Evolutionary conservation across 2,113 vertebrate genomes (phyloP).

Genomic region (Corynorhinus townsendii): DNA sequence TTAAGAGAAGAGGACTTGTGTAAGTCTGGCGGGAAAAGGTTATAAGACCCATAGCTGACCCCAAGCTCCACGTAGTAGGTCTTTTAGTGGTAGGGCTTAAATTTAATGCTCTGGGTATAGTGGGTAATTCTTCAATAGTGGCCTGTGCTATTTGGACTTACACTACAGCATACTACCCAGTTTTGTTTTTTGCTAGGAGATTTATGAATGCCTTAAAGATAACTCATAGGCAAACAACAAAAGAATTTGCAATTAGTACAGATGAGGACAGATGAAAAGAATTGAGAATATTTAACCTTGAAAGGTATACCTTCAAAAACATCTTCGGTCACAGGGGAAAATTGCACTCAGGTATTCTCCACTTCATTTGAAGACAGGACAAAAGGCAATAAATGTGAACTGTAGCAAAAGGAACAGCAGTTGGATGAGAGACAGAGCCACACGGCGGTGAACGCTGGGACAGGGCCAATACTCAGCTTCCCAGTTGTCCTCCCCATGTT

Average conservation of each 20-base stretch:
- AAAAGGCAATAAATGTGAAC: conserved; percentile 2
- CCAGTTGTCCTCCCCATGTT: background rate
- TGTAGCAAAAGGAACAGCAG: background rate
- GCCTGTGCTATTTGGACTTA: background rate
- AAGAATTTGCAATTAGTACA: background rate
- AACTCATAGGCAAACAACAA: background rate
- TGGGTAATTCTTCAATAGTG: background rate
- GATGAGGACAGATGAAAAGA: conserved; percentile 13
- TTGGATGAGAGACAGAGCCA: background rate
- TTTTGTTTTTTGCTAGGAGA: background rate
- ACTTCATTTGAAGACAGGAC: conserved; percentile 24
- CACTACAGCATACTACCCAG: background rate
- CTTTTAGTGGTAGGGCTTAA: background rate
- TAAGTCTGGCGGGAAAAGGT: background rate
- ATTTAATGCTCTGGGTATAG: background rate
- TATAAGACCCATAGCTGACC: background rate
- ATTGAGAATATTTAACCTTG: conserved; percentile 1
- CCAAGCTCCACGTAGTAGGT: background rate
- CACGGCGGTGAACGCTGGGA: background rate
- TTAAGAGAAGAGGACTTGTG: background rate
- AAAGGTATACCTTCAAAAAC: background rate
- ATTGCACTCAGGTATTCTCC: conserved; percentile 3
- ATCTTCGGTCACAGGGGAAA: conserved; percentile 30
- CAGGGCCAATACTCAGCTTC: background rate
- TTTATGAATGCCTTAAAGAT: background rate